Evolutionary conservation across 2,888 invertebrate species (phyloP), one percentile per base, ranked within the genome.

Genomic region (Bellardia pandia): DNA sequence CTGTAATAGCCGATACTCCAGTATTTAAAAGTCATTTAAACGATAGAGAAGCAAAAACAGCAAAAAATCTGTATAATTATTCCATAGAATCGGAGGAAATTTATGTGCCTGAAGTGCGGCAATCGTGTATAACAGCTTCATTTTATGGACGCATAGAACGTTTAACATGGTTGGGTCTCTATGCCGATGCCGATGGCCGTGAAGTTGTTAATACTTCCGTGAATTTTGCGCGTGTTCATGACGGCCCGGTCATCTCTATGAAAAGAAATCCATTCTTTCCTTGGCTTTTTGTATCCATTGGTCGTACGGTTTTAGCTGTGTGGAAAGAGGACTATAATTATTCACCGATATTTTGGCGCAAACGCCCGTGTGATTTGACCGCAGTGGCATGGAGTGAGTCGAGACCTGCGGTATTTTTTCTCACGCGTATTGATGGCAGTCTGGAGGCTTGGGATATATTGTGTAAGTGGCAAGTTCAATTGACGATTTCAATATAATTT

Each of bases 391-490:
- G 98, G 97, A 97, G 97, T n/a, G 94, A 95, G n/a, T 95, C 95
- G 62, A 95, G 96, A 74, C 96, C 97, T 0, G 96, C 96, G 71
- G 95, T 96, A 69, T 94, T 98, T 83, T 96, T 96, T 91, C 93
- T 98, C 78, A 94, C 95, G 1, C 95, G 96, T 30, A 94, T 94
- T 37, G 97, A 97, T 93, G 98, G 98, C 3, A 95, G 94, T 83
- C 94, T 97, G 14, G 97, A 98, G 93, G 95, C 96, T 13, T 98
- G 98, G 98, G 96, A 97, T 93, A 93, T 98, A 81, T 93, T 96
- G 60, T 90, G 93, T 93, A 85, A 86, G 68, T 58, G 3, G 2
- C 14, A 51, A 45, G 14, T 2, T 11, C 45, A 79, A 33, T 56
- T 48, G n/a, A 23, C 2, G 23, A 58, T 11, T 72, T 58, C 45